Conservation (phyloP, 2,888 invertebrate genomes). For the Camptogramma bilineatum region DNA sequence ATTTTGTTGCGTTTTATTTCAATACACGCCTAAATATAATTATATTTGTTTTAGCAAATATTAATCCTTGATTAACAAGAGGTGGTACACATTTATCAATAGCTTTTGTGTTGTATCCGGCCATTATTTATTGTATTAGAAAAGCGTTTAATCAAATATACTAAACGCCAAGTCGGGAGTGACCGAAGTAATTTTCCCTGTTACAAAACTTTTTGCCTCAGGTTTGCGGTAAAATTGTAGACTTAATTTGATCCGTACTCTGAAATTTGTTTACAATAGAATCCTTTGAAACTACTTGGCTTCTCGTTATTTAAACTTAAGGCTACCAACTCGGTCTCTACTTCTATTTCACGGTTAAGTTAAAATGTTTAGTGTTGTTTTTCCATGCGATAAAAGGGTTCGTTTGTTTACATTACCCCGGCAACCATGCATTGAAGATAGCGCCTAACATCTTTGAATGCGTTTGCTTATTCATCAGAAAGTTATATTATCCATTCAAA, state of each 20-base stretch:
- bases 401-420: slow-evolving; percentile 5
- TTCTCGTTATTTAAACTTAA: slow-evolving; percentile 39
- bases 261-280: slow-evolving; percentile 50
- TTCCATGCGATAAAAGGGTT: slow-evolving; percentile 5
- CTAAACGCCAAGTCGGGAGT: slow-evolving; percentile 50
- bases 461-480: not conserved
- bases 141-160: slow-evolving; percentile 50
- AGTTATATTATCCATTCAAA: slow-evolving; percentile 1
- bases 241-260: slow-evolving; percentile 51
- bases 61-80: not conserved
- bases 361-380: slow-evolving; percentile 10
- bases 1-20: slow-evolving; percentile 1
- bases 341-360: slow-evolving; percentile 8
- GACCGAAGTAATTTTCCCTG: slow-evolving; percentile 47
- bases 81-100: no score
- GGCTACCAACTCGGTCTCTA: slow-evolving; percentile 15
- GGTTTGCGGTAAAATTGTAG: slow-evolving; percentile 47
- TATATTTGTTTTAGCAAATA: not conserved
- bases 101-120: not conserved
- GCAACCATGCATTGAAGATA: slow-evolving; percentile 1
- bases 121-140: slow-evolving; percentile 38
- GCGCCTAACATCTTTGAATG: not conserved
- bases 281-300: slow-evolving; percentile 44
- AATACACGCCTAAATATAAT: not conserved
- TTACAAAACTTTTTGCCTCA: slow-evolving; percentile 51